Conservation (phyloP, 1,140 invertebrate genomes). For the Melanaphis sacchari region DNA sequence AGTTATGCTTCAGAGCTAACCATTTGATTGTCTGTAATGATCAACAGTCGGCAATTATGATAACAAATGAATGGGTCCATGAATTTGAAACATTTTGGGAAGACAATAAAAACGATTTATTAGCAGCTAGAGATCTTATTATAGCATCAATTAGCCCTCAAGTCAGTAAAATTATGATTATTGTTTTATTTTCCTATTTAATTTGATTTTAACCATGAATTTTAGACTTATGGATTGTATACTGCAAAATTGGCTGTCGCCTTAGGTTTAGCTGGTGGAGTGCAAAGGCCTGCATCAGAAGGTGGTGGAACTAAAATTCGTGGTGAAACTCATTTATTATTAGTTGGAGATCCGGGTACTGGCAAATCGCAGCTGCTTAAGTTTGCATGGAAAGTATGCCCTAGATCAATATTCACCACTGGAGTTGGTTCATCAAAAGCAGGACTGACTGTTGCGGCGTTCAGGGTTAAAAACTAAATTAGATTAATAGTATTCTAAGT, state of each 20-base stretch:
- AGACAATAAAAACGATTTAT: constrained; percentile 69
- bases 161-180: constrained; percentile 64
- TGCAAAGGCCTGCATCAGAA: constrained; percentile 66
- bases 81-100: constrained; percentile 82
- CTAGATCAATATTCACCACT: constrained; percentile 83
- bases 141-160: constrained; percentile 84
- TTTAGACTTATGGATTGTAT: constrained; percentile 85
- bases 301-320: constrained; percentile 69
- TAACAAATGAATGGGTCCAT: constrained; percentile 75
- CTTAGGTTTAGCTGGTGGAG: constrained; percentile 76
- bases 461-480: constrained; percentile 64
- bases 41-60: constrained; percentile 68
- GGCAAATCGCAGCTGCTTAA: constrained; percentile 90
- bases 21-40: constrained; percentile 78
- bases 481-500: background rate
- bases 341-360: constrained; percentile 90
- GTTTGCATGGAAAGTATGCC: constrained; percentile 76
- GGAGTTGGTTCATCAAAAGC: constrained; percentile 86
- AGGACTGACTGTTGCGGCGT: constrained; percentile 87
- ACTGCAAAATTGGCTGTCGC: constrained; percentile 84
- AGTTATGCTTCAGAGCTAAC: constrained; percentile 77
- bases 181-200: background rate
- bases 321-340: constrained; percentile 83
- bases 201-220: constrained; percentile 10
- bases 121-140: constrained; percentile 80